These are phyloP conservation scores for Panagrolaimus sp. DNA, from an alignment of 1,140 invertebrate genomes.

Conservation along the genomic window DNA sequence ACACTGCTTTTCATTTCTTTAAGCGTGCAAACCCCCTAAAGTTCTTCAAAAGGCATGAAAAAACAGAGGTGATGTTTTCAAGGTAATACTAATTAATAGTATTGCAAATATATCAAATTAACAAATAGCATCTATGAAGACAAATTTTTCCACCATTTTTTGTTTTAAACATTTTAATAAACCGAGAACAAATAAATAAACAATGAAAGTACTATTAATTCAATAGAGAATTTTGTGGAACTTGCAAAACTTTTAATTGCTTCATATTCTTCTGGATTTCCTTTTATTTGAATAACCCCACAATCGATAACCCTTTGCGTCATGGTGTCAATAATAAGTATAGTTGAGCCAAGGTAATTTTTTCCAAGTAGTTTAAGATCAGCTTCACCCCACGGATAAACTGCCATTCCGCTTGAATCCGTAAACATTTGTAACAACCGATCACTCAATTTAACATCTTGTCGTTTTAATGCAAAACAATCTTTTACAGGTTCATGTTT, in stretches of 20 bases:
- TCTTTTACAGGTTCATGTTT: conserved; percentile 4
- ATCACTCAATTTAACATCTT: conserved; percentile 19
- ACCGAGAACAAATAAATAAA: no score
- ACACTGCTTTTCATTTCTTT: no score
- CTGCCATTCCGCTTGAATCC: not conserved
- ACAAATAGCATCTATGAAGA: no score
- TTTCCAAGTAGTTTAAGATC: conserved; percentile 15
- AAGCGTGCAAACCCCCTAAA: no score
- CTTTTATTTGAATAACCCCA: conserved; percentile 46
- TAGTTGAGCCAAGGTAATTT: conserved; percentile 15
- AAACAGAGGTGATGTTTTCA: no score
- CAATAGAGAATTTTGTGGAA: no score
- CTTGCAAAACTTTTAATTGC: not conserved
- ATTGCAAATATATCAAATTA: no score
- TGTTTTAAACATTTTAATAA: no score
- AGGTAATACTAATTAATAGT: no score
- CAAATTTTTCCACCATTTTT: no score
- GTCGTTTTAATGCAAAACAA: conserved; percentile 17
- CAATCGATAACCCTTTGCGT: conserved; percentile 36
- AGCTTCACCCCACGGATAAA: conserved; percentile 23
- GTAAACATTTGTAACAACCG: conserved; percentile 13
- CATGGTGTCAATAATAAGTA: conserved; percentile 18
- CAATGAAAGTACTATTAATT: no score
- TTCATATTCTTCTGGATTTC: conserved; percentile 5
- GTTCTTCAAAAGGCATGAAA: no score